Conservation (phyloP, 2,797 vertebrate species). For the Amniataba percoides region DNA sequence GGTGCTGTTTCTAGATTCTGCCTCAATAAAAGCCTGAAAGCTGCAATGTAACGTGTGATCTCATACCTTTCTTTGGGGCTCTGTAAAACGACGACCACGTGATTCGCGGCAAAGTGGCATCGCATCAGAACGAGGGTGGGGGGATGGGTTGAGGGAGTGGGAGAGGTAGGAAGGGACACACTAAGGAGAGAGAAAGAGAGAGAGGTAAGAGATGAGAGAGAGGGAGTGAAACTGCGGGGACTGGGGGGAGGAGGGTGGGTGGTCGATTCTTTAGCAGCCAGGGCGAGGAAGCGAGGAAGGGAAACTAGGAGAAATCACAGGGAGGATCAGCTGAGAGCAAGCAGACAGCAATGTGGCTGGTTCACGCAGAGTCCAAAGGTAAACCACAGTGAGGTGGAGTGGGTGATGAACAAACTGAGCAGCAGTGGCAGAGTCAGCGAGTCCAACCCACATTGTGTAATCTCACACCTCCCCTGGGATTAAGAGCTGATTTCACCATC, state of each 20-base stretch:
- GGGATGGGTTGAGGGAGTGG: slow-evolving; percentile 32
- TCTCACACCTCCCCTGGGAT: slow-evolving; percentile 43
- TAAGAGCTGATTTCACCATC: slow-evolving; percentile 36
- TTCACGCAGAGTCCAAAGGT: slow-evolving; percentile 73
- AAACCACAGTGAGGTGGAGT: slow-evolving; percentile 47
- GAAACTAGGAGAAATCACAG: background rate
- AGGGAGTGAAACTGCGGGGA: background rate
- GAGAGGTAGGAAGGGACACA: slow-evolving; percentile 30
- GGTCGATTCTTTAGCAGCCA: slow-evolving; percentile 9
- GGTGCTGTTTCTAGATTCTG: slow-evolving; percentile 11
- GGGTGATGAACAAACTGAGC: slow-evolving; percentile 35
- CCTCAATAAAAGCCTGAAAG: slow-evolving; percentile 33
- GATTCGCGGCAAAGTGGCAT: slow-evolving; percentile 54
- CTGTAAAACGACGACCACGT: slow-evolving; percentile 41
- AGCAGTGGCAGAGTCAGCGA: slow-evolving; percentile 24
- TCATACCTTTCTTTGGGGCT: slow-evolving; percentile 61
- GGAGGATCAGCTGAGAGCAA: slow-evolving; percentile 11
- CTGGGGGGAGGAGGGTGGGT: background rate
- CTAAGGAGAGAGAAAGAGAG: background rate
- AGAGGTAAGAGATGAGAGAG: background rate
- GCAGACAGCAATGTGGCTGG: slow-evolving; percentile 31
- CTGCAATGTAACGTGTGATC: slow-evolving; percentile 57
- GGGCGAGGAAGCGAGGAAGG: background rate
- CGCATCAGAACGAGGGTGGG: slow-evolving; percentile 25
- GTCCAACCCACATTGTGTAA: slow-evolving; percentile 49